Conservation (phyloP, 2,113 vertebrate species). For the Brachyistius frenatus region DNA sequence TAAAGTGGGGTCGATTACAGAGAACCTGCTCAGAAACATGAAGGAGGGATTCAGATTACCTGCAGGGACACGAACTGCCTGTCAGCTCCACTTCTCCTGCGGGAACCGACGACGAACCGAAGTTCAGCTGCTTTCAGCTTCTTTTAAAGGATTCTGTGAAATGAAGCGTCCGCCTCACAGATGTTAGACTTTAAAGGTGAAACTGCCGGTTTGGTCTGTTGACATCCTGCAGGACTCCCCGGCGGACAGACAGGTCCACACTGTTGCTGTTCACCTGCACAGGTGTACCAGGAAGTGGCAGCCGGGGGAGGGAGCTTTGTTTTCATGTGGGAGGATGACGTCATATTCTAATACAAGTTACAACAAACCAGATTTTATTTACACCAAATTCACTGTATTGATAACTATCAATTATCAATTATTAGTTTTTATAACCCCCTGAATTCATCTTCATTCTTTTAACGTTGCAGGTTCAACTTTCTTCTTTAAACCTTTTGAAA, state of each 20-base stretch:
- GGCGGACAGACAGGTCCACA: neutral
- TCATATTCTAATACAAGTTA: too few species aligned
- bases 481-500: too few species aligned
- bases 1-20: neutral
- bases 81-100: neutral
- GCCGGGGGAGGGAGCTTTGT: neutral
- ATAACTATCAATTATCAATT: too few species aligned
- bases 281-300: slow-evolving; percentile 64
- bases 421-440: too few species aligned
- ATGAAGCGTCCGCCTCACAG: neutral
- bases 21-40: neutral
- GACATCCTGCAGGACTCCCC: slow-evolving; percentile 5
- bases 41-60: neutral
- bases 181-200: neutral
- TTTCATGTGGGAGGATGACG: too few species aligned
- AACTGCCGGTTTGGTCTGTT: neutral
- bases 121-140: neutral
- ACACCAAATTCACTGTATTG: too few species aligned
- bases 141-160: neutral
- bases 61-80: too few species aligned
- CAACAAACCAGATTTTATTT: too few species aligned
- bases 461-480: too few species aligned
- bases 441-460: too few species aligned
- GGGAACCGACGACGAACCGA: neutral
- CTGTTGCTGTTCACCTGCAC: slow-evolving; percentile 37